Conservation (phyloP, 2,888 invertebrate genomes). For the Diaphora mendica region DNA sequence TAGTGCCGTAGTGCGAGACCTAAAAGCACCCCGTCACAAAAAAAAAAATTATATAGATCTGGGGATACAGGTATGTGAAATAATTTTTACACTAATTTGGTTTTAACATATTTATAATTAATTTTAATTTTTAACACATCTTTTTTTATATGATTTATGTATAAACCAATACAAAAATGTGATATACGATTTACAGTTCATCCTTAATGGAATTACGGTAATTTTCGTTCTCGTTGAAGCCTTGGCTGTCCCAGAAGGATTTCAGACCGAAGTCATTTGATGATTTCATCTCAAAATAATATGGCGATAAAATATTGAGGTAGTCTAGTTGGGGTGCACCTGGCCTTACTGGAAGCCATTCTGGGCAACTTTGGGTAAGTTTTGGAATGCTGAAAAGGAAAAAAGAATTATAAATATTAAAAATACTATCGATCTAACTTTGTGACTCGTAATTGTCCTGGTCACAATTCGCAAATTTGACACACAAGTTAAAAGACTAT, state of each 20-base stretch:
- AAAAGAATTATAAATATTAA: background rate
- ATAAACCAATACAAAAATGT: background rate
- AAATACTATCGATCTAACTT: too few relatives aligned
- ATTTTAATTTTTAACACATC: too few relatives aligned
- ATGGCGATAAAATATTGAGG: slow-evolving; percentile 83
- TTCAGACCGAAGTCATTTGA: slow-evolving; percentile 83
- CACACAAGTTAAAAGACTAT: too few relatives aligned
- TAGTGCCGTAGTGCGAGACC: too few relatives aligned
- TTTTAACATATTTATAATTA: too few relatives aligned
- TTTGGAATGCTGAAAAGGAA: slow-evolving; percentile 73
- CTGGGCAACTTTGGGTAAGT: slow-evolving; percentile 58
- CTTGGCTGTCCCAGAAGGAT: slow-evolving; percentile 88
- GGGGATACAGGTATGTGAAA: too few relatives aligned
- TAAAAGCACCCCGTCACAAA: too few relatives aligned
- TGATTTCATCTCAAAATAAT: slow-evolving; percentile 73
- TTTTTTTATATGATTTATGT: background rate
- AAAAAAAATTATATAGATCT: too few relatives aligned
- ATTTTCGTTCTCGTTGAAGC: slow-evolving; percentile 87
- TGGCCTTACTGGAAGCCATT: slow-evolving; percentile 83
- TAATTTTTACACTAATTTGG: too few relatives aligned
- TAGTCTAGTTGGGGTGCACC: slow-evolving; percentile 77
- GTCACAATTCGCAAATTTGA: too few relatives aligned
- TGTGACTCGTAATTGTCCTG: too few relatives aligned
- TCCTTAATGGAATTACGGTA: slow-evolving; percentile 67
- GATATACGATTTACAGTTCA: slow-evolving; percentile 68